Conservation (phyloP, 2,797 vertebrate species). For the Rhynchotus rufescens region DNA sequence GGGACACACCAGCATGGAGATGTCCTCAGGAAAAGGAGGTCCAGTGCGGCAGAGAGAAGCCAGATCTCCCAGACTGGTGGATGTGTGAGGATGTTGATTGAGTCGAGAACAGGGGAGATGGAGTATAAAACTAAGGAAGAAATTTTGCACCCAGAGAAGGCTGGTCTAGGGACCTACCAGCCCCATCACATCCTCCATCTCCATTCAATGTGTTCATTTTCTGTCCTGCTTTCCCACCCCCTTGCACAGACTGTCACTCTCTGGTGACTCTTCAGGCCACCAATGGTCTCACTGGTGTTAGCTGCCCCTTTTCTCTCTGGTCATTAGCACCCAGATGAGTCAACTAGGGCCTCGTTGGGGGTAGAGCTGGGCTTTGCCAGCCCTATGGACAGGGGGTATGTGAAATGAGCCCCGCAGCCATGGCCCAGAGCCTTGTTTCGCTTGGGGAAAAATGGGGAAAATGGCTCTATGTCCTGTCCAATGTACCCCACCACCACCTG, state of each 20-base stretch:
- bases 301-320: too few relatives aligned
- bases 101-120: not conserved
- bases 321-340: too few relatives aligned
- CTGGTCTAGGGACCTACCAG: not conserved
- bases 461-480: too few relatives aligned
- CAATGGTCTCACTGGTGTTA: too few relatives aligned
- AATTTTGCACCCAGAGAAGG: not conserved
- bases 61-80: not conserved
- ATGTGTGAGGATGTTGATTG: not conserved
- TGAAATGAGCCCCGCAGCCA: too few relatives aligned
- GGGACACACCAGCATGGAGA: not conserved
- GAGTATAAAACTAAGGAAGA: not conserved
- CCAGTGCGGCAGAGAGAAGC: not conserved
- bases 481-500: too few relatives aligned
- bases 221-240: not conserved
- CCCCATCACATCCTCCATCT: not conserved
- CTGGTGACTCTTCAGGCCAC: too few relatives aligned
- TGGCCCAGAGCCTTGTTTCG: too few relatives aligned
- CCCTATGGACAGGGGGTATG: too few relatives aligned
- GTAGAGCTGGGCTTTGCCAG: too few relatives aligned
- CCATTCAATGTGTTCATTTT: not conserved
- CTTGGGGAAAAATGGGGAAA: too few relatives aligned
- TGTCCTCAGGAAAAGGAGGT: fast-evolving
- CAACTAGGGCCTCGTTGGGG: too few relatives aligned
- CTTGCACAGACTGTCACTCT: not conserved